Evolutionary conservation across 1,140 invertebrate genomes (phyloP), one percentile per base, ranked within the genome.

Genomic region (Sycophaga agraensis): DNA sequence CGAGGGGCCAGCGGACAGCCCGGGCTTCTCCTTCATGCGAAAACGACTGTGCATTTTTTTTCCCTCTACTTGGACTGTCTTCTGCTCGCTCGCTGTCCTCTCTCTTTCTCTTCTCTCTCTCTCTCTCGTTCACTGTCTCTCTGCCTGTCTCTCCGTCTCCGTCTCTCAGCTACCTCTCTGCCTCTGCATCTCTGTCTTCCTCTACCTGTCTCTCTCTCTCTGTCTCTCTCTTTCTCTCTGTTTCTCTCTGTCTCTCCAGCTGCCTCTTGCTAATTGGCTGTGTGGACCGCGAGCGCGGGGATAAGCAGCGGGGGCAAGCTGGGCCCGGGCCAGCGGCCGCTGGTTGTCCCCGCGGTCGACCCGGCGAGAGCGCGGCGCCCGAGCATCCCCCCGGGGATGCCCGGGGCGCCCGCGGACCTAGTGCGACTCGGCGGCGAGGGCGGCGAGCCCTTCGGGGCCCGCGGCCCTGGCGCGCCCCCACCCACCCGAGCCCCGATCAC

Each of bases 11-110:
- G 22, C n/a, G 28, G 50, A 42, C 45, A 62, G 50, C 56, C 53
- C 56, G 59, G 43, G 45, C 59, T 62, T 62, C 59, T 50, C 17
- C 53, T 56, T 43, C 49, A 59, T 28, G 45, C 59, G 56, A 62
- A 60, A 62, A 62, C 37, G 51, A 62, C 59, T 62, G 53, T 62
- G 59, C 59, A 62, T 62, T 62, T 62, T 59, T 53, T 62, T 37
- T 48, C 43, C 40, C 48, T 22, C 14, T 45, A 31, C 11, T 31
- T 6, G 11, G 39, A 55, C 34, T 61, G 45, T 56, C 53, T 43
- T 56, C 31, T 40, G 34, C 43, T 61, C 8, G 26, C 9, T 19
- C 11, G 34, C 26, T 56, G 49, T 56, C 14, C 50, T 56, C 55
- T 46, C 21, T 31, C 31, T 26, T 49, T 55, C 26, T 40, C 9